Base-by-base conservation (phyloP, 2,113 vertebrate species). In the Nerophis lumbriciformis region DNA sequence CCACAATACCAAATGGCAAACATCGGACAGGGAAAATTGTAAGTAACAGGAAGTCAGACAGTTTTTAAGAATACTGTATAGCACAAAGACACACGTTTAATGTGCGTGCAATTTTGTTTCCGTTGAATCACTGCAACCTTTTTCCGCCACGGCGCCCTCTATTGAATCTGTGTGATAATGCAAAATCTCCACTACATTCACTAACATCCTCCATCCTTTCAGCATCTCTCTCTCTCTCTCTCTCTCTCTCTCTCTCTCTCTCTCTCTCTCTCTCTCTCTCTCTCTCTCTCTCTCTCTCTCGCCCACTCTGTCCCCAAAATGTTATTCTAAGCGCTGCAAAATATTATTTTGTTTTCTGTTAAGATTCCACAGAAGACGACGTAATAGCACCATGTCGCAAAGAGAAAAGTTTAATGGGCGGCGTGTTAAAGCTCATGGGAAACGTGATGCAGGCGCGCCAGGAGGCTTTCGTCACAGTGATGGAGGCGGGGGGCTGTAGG, bases 391-490 rank as follows among this genome's bases (percentile, higher is more conserved):
- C 62, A 71, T 52, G 51, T 67, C 72, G 44, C 52, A 54, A 63
- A 65, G 78, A 65, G 61, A 74, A 64, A 6, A 45, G 44, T 57
- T 82, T 77, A 85, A 85, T 65, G 75, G 72, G 61, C 71, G 59
- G 63, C 72, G 77, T 83, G 80, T 82, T 82, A 75, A 84, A 83
- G 78, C 82, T 85, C 82, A 84, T 83, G 83, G 83, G 84, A 87
- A 87, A 81, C 55, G 63, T 74, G 73, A 73, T 36, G 71, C 71
- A 60, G 12, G 47, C 70, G 48, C 68, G 48, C 81, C 83, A 66
- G 87, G 82, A 85, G 82, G 80, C 67, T 83, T 83, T 85, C 82
- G 82, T 88, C 85, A 82, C 82, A 79, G 65, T 83, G 71, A 85
- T 73, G 78, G 69, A 81, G 78, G 69, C 75, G 2, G 42, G 79